Conservation (phyloP, 1,140 invertebrate genomes). For the Aphidius ervi region DNA sequence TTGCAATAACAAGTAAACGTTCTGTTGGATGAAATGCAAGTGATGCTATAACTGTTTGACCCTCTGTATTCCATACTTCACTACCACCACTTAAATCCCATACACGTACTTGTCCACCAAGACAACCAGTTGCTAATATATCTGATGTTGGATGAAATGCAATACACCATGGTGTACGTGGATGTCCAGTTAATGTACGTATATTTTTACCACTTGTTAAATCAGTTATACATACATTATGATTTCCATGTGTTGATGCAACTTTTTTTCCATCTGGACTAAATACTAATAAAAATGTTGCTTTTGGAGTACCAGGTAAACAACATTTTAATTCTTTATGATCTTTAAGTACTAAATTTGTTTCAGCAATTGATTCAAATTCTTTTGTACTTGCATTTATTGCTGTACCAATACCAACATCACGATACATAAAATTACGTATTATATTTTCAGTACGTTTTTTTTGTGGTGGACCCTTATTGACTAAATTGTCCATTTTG, state of each 20-base stretch:
- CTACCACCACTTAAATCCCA: constrained; percentile 87
- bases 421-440: constrained; percentile 42
- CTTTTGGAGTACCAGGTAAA: constrained; percentile 68
- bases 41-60: constrained; percentile 75
- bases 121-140: constrained; percentile 82
- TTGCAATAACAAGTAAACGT: constrained; percentile 78
- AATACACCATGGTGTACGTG: constrained; percentile 87
- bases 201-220: constrained; percentile 75
- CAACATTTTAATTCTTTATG: constrained; percentile 62
- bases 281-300: constrained; percentile 81
- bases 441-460: constrained; percentile 35
- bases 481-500: constrained; percentile 1
- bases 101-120: constrained; percentile 84
- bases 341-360: constrained; percentile 52
- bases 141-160: constrained; percentile 85
- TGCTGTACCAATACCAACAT: constrained; percentile 38
- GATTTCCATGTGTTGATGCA: constrained; percentile 88
- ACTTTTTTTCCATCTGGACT: constrained; percentile 82
- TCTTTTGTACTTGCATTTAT: constrained; percentile 39
- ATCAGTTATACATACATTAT: constrained; percentile 86
- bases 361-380: constrained; percentile 54
- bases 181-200: constrained; percentile 75
- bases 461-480: neutral
- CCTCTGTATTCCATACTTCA: constrained; percentile 74
- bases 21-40: constrained; percentile 83